phyloP scores from a whole-genome alignment of 2,888 invertebrate genomes.

The Metellina segmentata region DNA sequence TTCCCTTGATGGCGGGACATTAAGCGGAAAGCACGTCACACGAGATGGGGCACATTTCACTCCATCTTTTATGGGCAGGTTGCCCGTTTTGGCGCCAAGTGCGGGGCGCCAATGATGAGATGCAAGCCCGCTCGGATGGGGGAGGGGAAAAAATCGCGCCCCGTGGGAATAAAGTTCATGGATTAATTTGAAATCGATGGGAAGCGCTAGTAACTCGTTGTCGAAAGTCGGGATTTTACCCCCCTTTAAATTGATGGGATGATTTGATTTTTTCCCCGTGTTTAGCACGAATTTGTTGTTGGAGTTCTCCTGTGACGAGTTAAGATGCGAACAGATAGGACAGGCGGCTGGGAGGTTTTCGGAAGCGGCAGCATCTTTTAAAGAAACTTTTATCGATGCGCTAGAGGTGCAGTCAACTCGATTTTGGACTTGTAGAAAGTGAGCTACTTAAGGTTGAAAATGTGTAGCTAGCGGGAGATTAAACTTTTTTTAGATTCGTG shows the following conservation, averaged over 20 bases:
- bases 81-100: constrained; percentile 11
- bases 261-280: not conserved
- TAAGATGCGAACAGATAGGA: not conserved
- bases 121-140: not conserved
- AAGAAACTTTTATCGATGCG: not conserved
- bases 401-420: not conserved
- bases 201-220: not conserved
- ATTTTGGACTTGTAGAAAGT: not conserved
- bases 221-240: not conserved
- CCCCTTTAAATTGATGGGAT: not conserved
- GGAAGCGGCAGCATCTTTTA: not conserved
- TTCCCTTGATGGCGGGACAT: constrained; percentile 22
- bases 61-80: constrained; percentile 41
- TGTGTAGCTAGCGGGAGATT: too few relatives aligned
- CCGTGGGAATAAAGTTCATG: not conserved
- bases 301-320: not conserved
- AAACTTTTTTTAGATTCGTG: too few relatives aligned
- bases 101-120: not conserved
- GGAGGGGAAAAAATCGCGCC: not conserved
- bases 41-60: constrained; percentile 47
- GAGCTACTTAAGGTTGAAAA: not conserved
- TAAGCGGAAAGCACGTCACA: constrained; percentile 48
- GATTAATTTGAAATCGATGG: not conserved
- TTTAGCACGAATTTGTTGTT: not conserved
- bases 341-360: not conserved